Conservation (phyloP, 2,888 invertebrate genomes). For the Chrysomela aeneicollis region DNA sequence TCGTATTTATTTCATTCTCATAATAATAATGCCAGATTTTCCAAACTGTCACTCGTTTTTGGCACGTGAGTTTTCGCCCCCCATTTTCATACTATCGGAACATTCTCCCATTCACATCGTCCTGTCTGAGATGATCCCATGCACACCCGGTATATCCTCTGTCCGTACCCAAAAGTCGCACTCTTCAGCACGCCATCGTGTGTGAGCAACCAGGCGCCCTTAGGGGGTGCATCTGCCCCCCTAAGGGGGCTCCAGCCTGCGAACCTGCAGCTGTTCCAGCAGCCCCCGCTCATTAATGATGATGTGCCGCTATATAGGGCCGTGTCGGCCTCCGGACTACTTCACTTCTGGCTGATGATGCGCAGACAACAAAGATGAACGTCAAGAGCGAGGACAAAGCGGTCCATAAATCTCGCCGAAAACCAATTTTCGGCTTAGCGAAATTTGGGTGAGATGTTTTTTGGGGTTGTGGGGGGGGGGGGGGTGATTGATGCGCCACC, state of each 20-base stretch:
- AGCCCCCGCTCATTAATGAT: slow-evolving; percentile 75
- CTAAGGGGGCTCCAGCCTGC: slow-evolving; percentile 46
- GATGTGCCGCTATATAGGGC: slow-evolving; percentile 63
- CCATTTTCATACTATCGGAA: too few relatives aligned
- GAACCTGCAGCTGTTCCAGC: slow-evolving; percentile 54
- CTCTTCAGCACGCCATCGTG: too few relatives aligned
- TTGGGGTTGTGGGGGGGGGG: slow-evolving; percentile 13
- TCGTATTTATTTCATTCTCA: too few relatives aligned
- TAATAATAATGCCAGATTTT: too few relatives aligned
- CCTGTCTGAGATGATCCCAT: too few relatives aligned
- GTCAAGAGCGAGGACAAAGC: slow-evolving; percentile 48
- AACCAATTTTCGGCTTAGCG: slow-evolving; percentile 45
- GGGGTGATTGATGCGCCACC: slow-evolving; percentile 19
- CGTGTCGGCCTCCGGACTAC: slow-evolving; percentile 74
- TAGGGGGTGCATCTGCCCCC: too few relatives aligned
- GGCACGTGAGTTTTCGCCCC: too few relatives aligned
- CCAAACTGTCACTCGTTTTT: too few relatives aligned
- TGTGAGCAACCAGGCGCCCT: too few relatives aligned
- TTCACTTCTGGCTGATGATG: slow-evolving; percentile 75
- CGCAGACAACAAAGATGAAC: slow-evolving; percentile 49
- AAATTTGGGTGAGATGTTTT: slow-evolving; percentile 43
- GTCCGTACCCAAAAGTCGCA: too few relatives aligned
- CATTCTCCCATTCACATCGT: too few relatives aligned
- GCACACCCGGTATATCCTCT: too few relatives aligned
- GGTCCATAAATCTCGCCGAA: slow-evolving; percentile 43